Conservation (phyloP, 1,140 invertebrate genomes). For the Radopholus similis region DNA sequence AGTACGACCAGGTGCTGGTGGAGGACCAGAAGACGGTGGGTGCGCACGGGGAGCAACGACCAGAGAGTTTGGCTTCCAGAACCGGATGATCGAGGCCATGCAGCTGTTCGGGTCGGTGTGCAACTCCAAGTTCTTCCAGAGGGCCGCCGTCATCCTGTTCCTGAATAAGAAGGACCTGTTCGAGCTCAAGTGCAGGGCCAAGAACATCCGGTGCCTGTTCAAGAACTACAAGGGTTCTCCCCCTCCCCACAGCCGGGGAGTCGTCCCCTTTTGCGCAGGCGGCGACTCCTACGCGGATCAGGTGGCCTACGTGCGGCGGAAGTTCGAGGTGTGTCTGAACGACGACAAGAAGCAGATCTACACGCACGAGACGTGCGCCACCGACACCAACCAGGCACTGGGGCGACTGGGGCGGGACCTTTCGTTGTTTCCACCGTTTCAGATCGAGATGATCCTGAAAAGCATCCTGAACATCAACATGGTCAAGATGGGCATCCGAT, state of each 20-base stretch:
- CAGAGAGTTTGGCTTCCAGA: constrained; percentile 68
- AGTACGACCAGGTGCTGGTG: constrained; percentile 67
- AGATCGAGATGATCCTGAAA: too few species aligned
- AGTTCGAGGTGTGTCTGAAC: not conserved
- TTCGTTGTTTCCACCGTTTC: too few species aligned
- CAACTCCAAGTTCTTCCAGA: constrained; percentile 99
- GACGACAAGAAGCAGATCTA: not conserved
- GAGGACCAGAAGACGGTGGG: constrained; percentile 67
- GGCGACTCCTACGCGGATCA: not conserved
- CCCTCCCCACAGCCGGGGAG: not conserved
- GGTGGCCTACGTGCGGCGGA: not conserved
- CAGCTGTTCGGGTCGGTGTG: constrained; percentile 99
- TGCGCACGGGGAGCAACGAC: constrained; percentile 34
- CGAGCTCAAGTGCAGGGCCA: constrained; percentile 78
- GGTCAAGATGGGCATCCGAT: too few species aligned
- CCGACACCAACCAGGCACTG: not conserved
- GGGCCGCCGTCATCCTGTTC: constrained; percentile 97
- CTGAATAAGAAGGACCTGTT: constrained; percentile 99
- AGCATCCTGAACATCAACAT: too few species aligned
- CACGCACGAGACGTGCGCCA: not conserved
- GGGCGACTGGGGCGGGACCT: too few species aligned
- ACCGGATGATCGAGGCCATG: constrained; percentile 99
- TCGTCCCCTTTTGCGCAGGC: not conserved
- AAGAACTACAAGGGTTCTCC: not conserved
- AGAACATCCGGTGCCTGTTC: not conserved